Conservation (phyloP, 2,113 vertebrate species). For the Catharus fuscescens region DNA sequence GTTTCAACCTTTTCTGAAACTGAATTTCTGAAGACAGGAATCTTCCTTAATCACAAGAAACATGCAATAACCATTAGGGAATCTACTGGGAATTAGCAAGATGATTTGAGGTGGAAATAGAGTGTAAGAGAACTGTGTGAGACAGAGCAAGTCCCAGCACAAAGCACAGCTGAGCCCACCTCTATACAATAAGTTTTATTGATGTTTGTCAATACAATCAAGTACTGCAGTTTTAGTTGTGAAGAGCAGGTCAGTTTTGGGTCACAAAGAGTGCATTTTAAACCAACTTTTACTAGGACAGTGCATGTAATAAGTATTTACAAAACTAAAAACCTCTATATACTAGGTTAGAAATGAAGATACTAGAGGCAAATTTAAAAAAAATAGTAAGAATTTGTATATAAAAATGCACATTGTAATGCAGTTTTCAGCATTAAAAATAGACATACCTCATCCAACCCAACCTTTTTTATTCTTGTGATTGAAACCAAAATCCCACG, state of each 20-base stretch:
- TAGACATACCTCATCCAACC: constrained; percentile 65
- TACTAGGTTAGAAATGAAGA: constrained; percentile 73
- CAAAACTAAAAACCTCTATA: constrained; percentile 75
- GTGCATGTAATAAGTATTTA: constrained; percentile 85
- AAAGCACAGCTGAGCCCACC: constrained; percentile 21
- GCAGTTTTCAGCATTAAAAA: constrained; percentile 70
- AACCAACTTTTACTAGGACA: constrained; percentile 84
- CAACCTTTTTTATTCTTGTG: constrained; percentile 50
- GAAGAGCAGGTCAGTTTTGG: constrained; percentile 86
- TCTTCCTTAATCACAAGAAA: neutral
- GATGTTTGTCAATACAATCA: constrained; percentile 92
- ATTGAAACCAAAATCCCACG: constrained; percentile 52
- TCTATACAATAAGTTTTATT: constrained; percentile 86
- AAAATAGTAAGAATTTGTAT: constrained; percentile 67
- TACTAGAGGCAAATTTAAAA: constrained; percentile 68
- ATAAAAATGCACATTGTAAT: constrained; percentile 75
- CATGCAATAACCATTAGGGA: rapidly evolving
- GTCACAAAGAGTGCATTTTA: constrained; percentile 89
- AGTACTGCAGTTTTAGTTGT: constrained; percentile 88
- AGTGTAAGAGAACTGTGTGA: neutral
- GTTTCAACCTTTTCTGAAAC: neutral
- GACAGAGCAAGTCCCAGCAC: neutral
- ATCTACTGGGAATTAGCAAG: neutral
- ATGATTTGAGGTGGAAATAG: neutral
- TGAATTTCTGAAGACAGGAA: neutral